Evolutionary conservation across 2,888 invertebrate species (phyloP).

Genomic region (Spicauda simplicius): DNA sequence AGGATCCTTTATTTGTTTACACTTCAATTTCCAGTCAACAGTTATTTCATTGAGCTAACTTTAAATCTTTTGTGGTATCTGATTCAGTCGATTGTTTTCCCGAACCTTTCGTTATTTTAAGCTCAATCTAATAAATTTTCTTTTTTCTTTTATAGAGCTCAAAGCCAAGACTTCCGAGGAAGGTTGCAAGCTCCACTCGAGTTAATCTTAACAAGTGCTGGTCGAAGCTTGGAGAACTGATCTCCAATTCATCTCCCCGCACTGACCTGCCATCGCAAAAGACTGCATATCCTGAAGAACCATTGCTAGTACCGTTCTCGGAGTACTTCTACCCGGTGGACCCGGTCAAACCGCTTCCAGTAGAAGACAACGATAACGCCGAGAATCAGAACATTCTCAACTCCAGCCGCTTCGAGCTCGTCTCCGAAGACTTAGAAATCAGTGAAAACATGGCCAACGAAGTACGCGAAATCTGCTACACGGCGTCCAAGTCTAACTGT

Average conservation of each 20-base stretch:
- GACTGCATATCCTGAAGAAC: conserved; percentile 76
- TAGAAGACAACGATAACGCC: conserved; percentile 75
- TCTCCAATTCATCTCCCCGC: conserved; percentile 75
- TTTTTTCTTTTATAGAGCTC: conserved; percentile 77
- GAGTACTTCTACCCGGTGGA: conserved; percentile 73
- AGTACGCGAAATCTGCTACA: conserved; percentile 82
- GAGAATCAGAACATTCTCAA: conserved; percentile 77
- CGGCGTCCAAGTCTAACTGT: conserved; percentile 63
- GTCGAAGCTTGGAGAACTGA: conserved; percentile 85
- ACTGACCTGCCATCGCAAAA: conserved; percentile 78
- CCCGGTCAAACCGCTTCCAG: conserved; percentile 71
- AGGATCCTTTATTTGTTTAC: conserved; percentile 46
- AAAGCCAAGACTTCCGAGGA: conserved; percentile 84
- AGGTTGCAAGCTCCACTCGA: conserved; percentile 82
- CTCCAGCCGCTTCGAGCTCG: conserved; percentile 70
- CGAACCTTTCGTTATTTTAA: not conserved
- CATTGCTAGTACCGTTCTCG: conserved; percentile 70
- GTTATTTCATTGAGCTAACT: not conserved
- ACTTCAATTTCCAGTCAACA: not conserved
- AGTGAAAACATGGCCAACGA: conserved; percentile 86
- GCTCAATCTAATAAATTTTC: conserved; percentile 38
- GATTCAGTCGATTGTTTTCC: not conserved
- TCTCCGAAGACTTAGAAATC: conserved; percentile 72
- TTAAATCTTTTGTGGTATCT: not conserved
- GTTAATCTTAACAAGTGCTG: conserved; percentile 88